Evolutionary conservation across 2,113 vertebrate species (phyloP).

Genomic region (Mirounga angustirostris): DNA sequence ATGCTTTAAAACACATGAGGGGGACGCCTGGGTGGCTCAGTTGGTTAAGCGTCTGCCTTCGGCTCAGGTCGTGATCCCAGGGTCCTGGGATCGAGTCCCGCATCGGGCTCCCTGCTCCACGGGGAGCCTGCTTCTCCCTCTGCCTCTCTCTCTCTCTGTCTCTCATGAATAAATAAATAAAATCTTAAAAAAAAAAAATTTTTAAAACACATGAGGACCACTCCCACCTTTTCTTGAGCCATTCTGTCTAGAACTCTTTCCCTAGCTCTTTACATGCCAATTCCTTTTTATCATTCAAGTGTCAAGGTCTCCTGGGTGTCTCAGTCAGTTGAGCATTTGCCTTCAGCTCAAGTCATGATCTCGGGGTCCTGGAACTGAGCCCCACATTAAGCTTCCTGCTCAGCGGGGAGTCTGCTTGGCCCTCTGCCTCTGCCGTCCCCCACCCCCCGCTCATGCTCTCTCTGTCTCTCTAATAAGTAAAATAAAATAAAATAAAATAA

Average conservation of each 20-base stretch:
- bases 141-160: too few relatives aligned
- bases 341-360: not conserved
- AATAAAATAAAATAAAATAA: not conserved
- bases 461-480: not conserved
- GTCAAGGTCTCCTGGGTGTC: not conserved
- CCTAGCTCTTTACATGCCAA: not conserved
- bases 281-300: not conserved
- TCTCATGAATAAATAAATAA: too few relatives aligned
- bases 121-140: too few relatives aligned
- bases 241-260: not conserved
- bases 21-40: too few relatives aligned
- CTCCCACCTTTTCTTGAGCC: not conserved
- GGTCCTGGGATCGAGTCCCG: too few relatives aligned
- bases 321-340: not conserved
- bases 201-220: not conserved
- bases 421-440: not conserved
- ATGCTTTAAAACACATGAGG: not conserved
- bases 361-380: not conserved
- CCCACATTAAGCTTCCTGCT: not conserved
- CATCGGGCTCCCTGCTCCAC: too few relatives aligned
- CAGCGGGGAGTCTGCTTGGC: not conserved
- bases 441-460: not conserved
- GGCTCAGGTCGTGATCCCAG: too few relatives aligned
- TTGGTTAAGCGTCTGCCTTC: too few relatives aligned
- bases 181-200: too few relatives aligned